These are phyloP conservation scores for Tinea trinotella DNA, from an alignment of 2,888 invertebrate genomes.

Conservation along the genomic window DNA sequence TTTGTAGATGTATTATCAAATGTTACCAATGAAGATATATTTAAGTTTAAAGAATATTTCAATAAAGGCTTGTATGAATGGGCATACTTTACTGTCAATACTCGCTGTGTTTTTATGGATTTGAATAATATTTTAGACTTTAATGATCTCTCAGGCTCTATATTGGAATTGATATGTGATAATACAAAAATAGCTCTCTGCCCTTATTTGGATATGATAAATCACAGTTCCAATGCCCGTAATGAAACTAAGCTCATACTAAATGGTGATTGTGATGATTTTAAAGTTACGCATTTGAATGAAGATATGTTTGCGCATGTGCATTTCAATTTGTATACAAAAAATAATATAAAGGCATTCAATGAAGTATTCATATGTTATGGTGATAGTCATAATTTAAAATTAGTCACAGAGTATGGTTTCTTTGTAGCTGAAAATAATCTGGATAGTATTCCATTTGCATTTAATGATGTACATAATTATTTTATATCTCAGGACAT, in stretches of 20 bases:
- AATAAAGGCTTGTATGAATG: conserved; percentile 76
- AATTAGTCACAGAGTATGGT: conserved; percentile 90
- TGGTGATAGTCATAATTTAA: conserved; percentile 85
- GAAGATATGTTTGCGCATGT: conserved; percentile 49
- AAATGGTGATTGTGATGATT: conserved; percentile 40
- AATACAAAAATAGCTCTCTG: conserved; percentile 82
- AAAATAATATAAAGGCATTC: conserved; percentile 71
- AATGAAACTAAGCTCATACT: conserved; percentile 65
- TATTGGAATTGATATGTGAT: conserved; percentile 63
- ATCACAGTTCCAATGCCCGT: conserved; percentile 79
- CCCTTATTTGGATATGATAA: conserved; percentile 92
- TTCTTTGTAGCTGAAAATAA: conserved; percentile 81
- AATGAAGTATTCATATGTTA: conserved; percentile 91
- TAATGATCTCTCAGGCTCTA: conserved; percentile 47
- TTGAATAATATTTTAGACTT: conserved; percentile 55
- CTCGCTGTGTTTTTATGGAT: conserved; percentile 85
- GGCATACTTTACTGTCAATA: conserved; percentile 90
- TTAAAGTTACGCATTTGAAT: conserved; percentile 38
- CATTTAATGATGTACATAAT: conserved; percentile 63
- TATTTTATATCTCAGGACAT: conserved; percentile 45
- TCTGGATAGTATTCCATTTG: conserved; percentile 77
- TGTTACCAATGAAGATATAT: conserved; percentile 48
- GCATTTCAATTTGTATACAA: conserved; percentile 60
- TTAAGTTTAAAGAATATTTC: conserved; percentile 49
- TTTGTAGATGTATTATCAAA: conserved; percentile 57